Percentiles rank a stretch among this genome's conserved stretches.
Conservation (phyloP, 2,797 vertebrate genomes). For the Hoplostethus atlanticus region DNA sequence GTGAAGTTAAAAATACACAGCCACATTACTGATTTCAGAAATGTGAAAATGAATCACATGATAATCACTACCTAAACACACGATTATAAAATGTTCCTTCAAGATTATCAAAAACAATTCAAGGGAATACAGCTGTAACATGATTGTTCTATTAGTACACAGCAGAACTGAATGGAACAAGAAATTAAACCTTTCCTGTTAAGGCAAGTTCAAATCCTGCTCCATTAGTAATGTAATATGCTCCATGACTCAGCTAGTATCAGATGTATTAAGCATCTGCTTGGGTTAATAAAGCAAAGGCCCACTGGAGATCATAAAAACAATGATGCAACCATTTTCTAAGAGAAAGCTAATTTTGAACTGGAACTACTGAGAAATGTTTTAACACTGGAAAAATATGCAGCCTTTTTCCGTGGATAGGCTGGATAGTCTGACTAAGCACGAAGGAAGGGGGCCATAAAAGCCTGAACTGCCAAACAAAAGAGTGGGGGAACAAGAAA, state of each 20-base stretch:
- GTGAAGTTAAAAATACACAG: neutral
- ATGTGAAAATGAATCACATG: neutral
- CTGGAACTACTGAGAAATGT: slow-evolving; percentile 18
- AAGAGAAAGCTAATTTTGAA: slow-evolving; percentile 24
- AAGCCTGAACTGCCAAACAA: slow-evolving; percentile 9
- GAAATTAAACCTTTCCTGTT: slow-evolving; percentile 21
- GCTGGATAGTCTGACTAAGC: slow-evolving; percentile 4
- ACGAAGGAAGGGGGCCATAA: neutral
- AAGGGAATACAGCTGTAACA: neutral
- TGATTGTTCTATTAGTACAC: neutral
- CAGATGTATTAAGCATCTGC: slow-evolving; percentile 29
- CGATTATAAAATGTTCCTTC: neutral
- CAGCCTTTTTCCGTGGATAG: neutral
- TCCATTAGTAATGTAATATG: slow-evolving; percentile 9
- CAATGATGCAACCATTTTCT: slow-evolving; percentile 32
- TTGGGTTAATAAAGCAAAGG: slow-evolving; percentile 32
- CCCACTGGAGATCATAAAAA: slow-evolving; percentile 37
- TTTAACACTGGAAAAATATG: slow-evolving; percentile 25
- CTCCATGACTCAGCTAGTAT: slow-evolving; percentile 41
- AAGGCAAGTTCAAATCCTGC: neutral
- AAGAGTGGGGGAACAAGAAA: slow-evolving; percentile 2
- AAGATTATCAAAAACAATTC: neutral
- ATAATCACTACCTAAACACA: neutral
- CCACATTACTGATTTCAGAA: neutral
- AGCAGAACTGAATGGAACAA: slow-evolving; percentile 6